Percentiles rank a stretch among this genome's conserved stretches.
Evolutionary conservation across 2,888 invertebrate genomes (phyloP).

Genomic region (Homarus gammarus): DNA sequence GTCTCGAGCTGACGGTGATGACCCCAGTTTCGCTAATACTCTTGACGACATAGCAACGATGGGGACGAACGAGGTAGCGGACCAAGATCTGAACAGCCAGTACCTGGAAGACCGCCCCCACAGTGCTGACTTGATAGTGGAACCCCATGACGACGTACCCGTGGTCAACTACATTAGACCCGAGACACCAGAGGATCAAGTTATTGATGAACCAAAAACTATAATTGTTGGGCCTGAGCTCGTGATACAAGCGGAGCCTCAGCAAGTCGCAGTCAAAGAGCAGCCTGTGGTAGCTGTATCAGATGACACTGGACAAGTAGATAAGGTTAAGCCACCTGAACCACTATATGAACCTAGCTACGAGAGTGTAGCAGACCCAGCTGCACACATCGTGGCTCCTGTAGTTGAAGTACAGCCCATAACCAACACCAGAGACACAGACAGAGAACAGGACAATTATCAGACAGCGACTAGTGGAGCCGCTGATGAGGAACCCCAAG

Average conservation of each 20-base stretch:
- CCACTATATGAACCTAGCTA: constrained; percentile 61
- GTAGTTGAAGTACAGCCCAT: neutral
- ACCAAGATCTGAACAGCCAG: constrained; percentile 70
- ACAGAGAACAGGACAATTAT: constrained; percentile 3
- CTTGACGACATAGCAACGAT: constrained; percentile 73
- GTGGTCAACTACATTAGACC: constrained; percentile 45
- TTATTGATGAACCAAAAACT: constrained; percentile 27
- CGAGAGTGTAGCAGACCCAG: constrained; percentile 47
- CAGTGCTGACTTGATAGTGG: neutral
- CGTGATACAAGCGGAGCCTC: neutral
- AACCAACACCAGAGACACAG: neutral
- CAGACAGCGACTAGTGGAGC: neutral
- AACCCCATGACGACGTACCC: constrained; percentile 29
- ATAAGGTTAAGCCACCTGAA: constrained; percentile 13
- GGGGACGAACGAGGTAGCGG: constrained; percentile 74
- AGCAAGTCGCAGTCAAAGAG: constrained; percentile 15
- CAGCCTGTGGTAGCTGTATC: neutral
- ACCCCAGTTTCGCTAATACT: constrained; percentile 74
- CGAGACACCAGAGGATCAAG: constrained; percentile 41
- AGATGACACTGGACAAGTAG: neutral
- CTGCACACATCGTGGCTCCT: neutral
- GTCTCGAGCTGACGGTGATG: constrained; percentile 63
- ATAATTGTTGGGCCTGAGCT: constrained; percentile 1
- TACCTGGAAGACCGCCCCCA: constrained; percentile 54
- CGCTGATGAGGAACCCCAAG: neutral